Evolutionary conservation across 2,888 invertebrate species (phyloP), one percentile per base, ranked within the genome.

Genomic region (Druceiella hillmani): DNA sequence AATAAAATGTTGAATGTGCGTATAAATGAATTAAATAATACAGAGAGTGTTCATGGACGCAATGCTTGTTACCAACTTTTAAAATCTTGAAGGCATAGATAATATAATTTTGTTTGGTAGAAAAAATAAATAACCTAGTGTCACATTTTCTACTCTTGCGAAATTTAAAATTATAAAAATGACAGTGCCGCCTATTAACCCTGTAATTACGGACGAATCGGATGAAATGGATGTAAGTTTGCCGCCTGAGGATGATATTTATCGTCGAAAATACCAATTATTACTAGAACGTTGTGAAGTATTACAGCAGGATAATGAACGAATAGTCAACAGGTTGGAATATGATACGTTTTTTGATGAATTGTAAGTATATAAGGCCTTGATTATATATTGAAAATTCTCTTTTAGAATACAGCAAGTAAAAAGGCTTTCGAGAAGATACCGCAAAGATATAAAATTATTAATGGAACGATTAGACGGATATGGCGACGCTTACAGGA

Each of bases 221-320:
- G 35, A 40, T 31, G 44, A 41, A 26, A 41, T 41, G 41, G 44
- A 41, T 22, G 22, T 17, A 9, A 41, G 41, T 30, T 25, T 38
- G 20, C 38, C 68, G 52, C 63, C 66, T 37, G 80, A 81, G 56
- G 78, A 79, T 50, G 79, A 83, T 57, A 68, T 79, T 56, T 83
- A 83, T 58, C 81, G 81, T 54, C 77, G 78, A 58, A 85, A 84
- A 65, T 84, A 82, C 59, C 80, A 83, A 59, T 63, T 83, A 51
- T 62, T 86, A 40, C 61, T 83, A 46, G 83, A 83, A 57, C 76
- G 83, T 71, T 85, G 85, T 61, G 80, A 83, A 64, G 76, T 79
- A 50, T 66, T 86, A 49, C 84, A 85, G 56, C 82, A 83, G 75
- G 81, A 83, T 56, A 86, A 85, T 60, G 83, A 85, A 58, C 75